Evolutionary conservation across 2,888 invertebrate species (phyloP).

Genomic region (Ochropacha duplaris): DNA sequence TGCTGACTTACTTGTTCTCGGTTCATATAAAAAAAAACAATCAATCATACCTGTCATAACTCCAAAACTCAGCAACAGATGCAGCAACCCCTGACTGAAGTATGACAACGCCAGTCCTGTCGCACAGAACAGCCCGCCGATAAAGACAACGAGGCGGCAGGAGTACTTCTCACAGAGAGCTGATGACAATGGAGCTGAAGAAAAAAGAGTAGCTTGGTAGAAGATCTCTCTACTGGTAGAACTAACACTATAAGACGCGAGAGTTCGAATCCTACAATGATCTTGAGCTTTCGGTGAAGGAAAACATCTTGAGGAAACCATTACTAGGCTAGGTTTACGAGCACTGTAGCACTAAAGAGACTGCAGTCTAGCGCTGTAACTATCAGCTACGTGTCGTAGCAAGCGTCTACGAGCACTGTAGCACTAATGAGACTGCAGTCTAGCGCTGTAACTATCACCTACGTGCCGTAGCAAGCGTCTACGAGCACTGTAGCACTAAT

Average conservation of each 20-base stretch:
- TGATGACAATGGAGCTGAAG: conserved; percentile 87
- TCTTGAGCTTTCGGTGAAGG: no score
- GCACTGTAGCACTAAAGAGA: no score
- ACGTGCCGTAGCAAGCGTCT: background rate
- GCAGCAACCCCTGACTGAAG: conserved; percentile 87
- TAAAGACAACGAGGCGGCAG: conserved; percentile 87
- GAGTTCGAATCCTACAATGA: no score
- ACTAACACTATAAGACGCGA: no score
- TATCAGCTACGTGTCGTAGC: background rate
- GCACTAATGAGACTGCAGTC: background rate
- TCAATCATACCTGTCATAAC: conserved; percentile 54
- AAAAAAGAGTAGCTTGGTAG: no score
- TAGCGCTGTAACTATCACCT: background rate
- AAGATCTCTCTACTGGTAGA: no score
- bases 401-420: background rate
- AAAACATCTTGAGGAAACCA: no score
- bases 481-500: background rate
- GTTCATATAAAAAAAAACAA: no score
- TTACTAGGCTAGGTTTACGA: no score
- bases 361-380: no score
- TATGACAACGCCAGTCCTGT: conserved; percentile 87
- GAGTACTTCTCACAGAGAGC: conserved; percentile 87
- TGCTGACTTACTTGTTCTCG: no score
- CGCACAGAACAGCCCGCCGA: conserved; percentile 88
- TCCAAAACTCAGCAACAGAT: conserved; percentile 88